Evolutionary conservation across 1,140 invertebrate genomes (phyloP), one percentile per base, ranked within the genome.

Genomic region (Drosophila melanica): DNA sequence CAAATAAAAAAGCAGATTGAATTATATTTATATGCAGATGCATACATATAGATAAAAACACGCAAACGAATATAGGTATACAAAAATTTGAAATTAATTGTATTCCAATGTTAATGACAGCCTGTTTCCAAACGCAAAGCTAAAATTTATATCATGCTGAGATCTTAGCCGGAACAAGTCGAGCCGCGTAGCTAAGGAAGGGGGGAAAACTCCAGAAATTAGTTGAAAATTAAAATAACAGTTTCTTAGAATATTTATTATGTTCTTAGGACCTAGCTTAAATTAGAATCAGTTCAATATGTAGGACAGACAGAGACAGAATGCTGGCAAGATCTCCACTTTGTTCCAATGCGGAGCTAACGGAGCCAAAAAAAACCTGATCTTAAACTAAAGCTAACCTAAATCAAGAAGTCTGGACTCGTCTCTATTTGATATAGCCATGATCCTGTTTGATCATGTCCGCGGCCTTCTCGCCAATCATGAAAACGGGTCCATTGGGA

Each of bases 381-480:
- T 74, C 60, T 42, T 35, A 50, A 33, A 63, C 23, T 42, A 66
- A 59, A 50, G 55, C 50, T 81, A 80, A 57, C 20, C 10, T 78
- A 33, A 33, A 44, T 10, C 8, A 57, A 16, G 27, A 33, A 2
- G 9, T 11, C 12, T 14, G n/a, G n/a, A 33, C 5, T 53, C 3
- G 39, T 7, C 10, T 6, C 62, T 42, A 84, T 11, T 68, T 92
- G 92, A 94, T 90, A 14, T 72, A 92, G 20, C 90, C 90, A 58
- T 92, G 67, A 69, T 94, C 93, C 68, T 93, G 81, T 65, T 95
- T 95, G 30, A 95, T 93, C 86, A 95, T 93, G 86, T 96, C 95
- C 0, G 95, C 92, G 0, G 93, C 93, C 87, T 95, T 96, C 75
- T 96, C 96, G 1, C 93, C 96, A 23, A 96, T 95, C 95, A 96